phyloP scores from a whole-genome alignment of 2,888 invertebrate genomes.

The Ichneumon xanthorius region DNA sequence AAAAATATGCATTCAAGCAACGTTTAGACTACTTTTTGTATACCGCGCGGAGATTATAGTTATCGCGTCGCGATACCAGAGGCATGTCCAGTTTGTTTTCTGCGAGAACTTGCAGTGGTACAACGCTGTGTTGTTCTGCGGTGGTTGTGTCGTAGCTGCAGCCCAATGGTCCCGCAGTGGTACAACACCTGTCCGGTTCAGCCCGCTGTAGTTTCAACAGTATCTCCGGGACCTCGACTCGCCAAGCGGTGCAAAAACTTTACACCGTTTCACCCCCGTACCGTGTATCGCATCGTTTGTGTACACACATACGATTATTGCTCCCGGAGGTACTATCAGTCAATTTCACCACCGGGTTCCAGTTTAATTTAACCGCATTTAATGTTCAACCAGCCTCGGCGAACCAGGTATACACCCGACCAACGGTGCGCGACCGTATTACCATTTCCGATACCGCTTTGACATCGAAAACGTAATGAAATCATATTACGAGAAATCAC shows the following conservation, averaged over 20 bases:
- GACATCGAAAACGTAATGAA: conserved; percentile 44
- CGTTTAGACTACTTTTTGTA: neutral
- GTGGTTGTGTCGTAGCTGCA: neutral
- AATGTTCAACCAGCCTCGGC: neutral
- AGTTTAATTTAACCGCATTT: conserved; percentile 43
- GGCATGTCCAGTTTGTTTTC: conserved; percentile 5
- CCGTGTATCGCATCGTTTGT: neutral
- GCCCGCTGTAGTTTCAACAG: conserved; percentile 16
- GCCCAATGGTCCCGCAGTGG: conserved; percentile 4
- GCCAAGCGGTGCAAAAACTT: conserved; percentile 20
- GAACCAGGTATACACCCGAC: neutral
- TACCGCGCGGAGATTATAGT: neutral
- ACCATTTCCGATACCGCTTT: conserved; percentile 11
- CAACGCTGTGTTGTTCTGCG: neutral
- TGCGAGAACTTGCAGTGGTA: conserved; percentile 13
- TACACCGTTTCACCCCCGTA: neutral
- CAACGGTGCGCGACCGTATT: neutral
- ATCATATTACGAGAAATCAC: conserved; percentile 47
- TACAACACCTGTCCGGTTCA: conserved; percentile 21
- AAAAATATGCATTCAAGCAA: neutral
- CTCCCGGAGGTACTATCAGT: conserved; percentile 37
- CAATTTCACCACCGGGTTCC: conserved; percentile 17
- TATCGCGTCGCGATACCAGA: neutral
- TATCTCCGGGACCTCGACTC: conserved; percentile 1
- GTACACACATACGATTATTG: conserved; percentile 2